Evolutionary conservation across 2,797 vertebrate species (phyloP).

Genomic region (Malacoctenus gilli): DNA sequence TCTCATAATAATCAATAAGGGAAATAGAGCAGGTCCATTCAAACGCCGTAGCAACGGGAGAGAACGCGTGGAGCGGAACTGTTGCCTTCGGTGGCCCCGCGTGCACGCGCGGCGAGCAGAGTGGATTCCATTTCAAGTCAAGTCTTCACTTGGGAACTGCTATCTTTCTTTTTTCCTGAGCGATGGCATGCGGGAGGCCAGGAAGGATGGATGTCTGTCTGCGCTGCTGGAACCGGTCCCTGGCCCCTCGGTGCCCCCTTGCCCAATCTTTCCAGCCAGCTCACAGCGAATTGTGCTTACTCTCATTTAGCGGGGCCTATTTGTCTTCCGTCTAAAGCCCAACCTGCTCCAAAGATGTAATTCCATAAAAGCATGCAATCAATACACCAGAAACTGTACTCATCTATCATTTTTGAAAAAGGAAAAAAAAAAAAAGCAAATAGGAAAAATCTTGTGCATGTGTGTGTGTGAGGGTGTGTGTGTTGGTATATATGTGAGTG

Average conservation of each 20-base stretch:
- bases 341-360: slow-evolving; percentile 83
- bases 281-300: slow-evolving; percentile 75
- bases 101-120: slow-evolving; percentile 41
- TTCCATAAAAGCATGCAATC: slow-evolving; percentile 88
- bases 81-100: slow-evolving; percentile 48
- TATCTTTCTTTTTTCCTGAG: slow-evolving; percentile 51
- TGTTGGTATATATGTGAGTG: slow-evolving; percentile 37
- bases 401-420: slow-evolving; percentile 81
- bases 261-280: slow-evolving; percentile 67
- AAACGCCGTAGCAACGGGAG: slow-evolving; percentile 70
- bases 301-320: slow-evolving; percentile 79
- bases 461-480: slow-evolving; percentile 34
- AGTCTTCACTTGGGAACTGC: slow-evolving; percentile 50
- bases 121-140: slow-evolving; percentile 67
- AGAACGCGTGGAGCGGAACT: slow-evolving; percentile 67
- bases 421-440: slow-evolving; percentile 63
- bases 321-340: slow-evolving; percentile 79
- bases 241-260: slow-evolving; percentile 61
- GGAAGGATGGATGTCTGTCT: slow-evolving; percentile 69
- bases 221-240: slow-evolving; percentile 51
- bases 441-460: slow-evolving; percentile 47
- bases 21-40: slow-evolving; percentile 77
- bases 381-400: slow-evolving; percentile 79
- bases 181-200: slow-evolving; percentile 49
- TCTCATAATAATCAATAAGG: slow-evolving; percentile 80